These are phyloP conservation scores for Aricia artaxerxes DNA, from an alignment of 2,888 invertebrate species.

Conservation along the genomic window DNA sequence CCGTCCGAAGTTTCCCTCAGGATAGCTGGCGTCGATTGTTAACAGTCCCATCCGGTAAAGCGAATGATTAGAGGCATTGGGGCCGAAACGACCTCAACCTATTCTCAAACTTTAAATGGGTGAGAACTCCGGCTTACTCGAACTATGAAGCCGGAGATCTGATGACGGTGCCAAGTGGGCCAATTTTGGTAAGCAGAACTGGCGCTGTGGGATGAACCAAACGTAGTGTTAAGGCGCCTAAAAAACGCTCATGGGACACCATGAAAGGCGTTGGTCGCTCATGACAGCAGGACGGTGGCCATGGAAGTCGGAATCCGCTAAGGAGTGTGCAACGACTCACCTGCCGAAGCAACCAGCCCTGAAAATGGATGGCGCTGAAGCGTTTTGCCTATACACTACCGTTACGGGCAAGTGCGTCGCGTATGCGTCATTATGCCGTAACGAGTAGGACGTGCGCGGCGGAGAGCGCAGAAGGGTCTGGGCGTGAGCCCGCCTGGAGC, in stretches of 20 bases:
- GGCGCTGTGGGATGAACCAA: slow-evolving; percentile 89
- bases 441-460: slow-evolving; percentile 79
- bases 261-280: slow-evolving; percentile 80
- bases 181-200: slow-evolving; percentile 90
- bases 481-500: slow-evolving; percentile 74
- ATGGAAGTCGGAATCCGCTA: slow-evolving; percentile 87
- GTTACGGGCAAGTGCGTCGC: slow-evolving; percentile 59
- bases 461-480: slow-evolving; percentile 66
- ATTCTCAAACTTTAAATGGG: slow-evolving; percentile 11
- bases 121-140: slow-evolving; percentile 77
- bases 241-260: slow-evolving; percentile 72
- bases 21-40: slow-evolving; percentile 83
- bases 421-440: slow-evolving; percentile 70
- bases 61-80: slow-evolving; percentile 87
- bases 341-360: slow-evolving; percentile 84
- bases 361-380: slow-evolving; percentile 83
- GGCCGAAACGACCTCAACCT: slow-evolving; percentile 80
- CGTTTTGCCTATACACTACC: slow-evolving; percentile 74
- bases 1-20: slow-evolving; percentile 88
- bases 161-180: slow-evolving; percentile 79
- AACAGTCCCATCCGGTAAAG: slow-evolving; percentile 85
- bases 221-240: slow-evolving; percentile 85
- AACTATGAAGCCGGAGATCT: slow-evolving; percentile 83
- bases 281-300: slow-evolving; percentile 86
- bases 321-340: slow-evolving; percentile 81